phyloP scores from a whole-genome alignment of 2,797 vertebrate genomes.

The Eulemur rubriventer region DNA sequence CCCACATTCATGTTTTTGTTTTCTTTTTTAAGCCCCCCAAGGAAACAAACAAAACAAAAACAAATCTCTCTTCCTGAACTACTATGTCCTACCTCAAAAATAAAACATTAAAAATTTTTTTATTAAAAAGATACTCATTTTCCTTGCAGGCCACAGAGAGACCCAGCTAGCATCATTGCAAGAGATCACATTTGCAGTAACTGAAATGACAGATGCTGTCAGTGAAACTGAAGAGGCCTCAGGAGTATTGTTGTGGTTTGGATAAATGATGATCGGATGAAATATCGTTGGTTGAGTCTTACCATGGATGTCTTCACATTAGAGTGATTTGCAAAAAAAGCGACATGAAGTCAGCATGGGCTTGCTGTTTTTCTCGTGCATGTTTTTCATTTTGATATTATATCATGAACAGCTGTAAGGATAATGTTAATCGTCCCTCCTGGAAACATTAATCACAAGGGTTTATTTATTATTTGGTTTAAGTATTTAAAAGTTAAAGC shows the following conservation, averaged over 20 bases:
- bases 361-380: slow-evolving; percentile 59
- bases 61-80: slow-evolving; percentile 52
- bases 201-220: slow-evolving; percentile 82
- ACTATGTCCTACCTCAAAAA: slow-evolving; percentile 62
- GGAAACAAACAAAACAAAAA: neutral
- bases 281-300: slow-evolving; percentile 84
- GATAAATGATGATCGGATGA: slow-evolving; percentile 86
- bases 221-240: slow-evolving; percentile 85
- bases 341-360: slow-evolving; percentile 71
- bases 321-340: slow-evolving; percentile 75
- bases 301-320: slow-evolving; percentile 84
- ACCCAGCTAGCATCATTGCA: slow-evolving; percentile 77
- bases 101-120: neutral
- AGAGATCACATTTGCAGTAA: slow-evolving; percentile 82
- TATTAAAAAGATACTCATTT: slow-evolving; percentile 49
- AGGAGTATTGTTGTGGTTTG: slow-evolving; percentile 82
- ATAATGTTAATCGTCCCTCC: slow-evolving; percentile 87
- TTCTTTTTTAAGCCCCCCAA: neutral
- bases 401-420: slow-evolving; percentile 89
- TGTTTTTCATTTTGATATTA: slow-evolving; percentile 88
- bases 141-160: slow-evolving; percentile 79
- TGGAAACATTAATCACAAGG: slow-evolving; percentile 88
- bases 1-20: neutral
- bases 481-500: slow-evolving; percentile 87
- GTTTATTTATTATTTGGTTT: slow-evolving; percentile 88